Percentiles rank a stretch among this genome's conserved stretches.
phyloP scores from a whole-genome alignment of 2,888 invertebrate genomes.

The Hirtodrosophila cameraria region DNA sequence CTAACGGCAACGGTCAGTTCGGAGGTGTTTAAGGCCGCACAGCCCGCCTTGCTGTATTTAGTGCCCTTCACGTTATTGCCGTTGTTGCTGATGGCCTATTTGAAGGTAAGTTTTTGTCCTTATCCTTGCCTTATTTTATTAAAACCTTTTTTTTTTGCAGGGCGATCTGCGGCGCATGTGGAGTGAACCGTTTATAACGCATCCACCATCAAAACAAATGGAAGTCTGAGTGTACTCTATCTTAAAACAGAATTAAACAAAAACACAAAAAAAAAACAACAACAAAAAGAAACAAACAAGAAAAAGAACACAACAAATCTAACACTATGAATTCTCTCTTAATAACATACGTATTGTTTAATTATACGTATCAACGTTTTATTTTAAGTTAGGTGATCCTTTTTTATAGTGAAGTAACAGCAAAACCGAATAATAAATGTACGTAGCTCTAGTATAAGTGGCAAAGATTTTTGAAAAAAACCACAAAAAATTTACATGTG shows the following conservation, averaged over 20 bases:
- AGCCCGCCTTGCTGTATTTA: conserved; percentile 97
- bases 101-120: conserved; percentile 88
- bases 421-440: conserved; percentile 69
- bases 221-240: conserved; percentile 88
- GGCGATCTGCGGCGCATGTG: conserved; percentile 98
- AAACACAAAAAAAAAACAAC: conserved; percentile 26
- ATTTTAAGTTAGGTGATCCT: conserved; percentile 68
- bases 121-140: neutral
- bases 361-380: conserved; percentile 57
- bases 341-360: conserved; percentile 63
- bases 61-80: conserved; percentile 99
- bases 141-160: conserved; percentile 85
- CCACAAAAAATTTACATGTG: conserved; percentile 48
- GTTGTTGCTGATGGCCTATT: conserved; percentile 98
- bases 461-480: conserved; percentile 44
- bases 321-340: conserved; percentile 63
- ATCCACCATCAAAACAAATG: conserved; percentile 91
- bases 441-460: conserved; percentile 58
- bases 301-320: conserved; percentile 40
- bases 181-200: conserved; percentile 97
- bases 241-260: conserved; percentile 48
- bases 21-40: conserved; percentile 99
- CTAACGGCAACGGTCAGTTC: conserved; percentile 98
- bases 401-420: conserved; percentile 62
- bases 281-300: conserved; percentile 12